Conservation (phyloP, 2,888 invertebrate species). For the Latrodectus elegans region DNA sequence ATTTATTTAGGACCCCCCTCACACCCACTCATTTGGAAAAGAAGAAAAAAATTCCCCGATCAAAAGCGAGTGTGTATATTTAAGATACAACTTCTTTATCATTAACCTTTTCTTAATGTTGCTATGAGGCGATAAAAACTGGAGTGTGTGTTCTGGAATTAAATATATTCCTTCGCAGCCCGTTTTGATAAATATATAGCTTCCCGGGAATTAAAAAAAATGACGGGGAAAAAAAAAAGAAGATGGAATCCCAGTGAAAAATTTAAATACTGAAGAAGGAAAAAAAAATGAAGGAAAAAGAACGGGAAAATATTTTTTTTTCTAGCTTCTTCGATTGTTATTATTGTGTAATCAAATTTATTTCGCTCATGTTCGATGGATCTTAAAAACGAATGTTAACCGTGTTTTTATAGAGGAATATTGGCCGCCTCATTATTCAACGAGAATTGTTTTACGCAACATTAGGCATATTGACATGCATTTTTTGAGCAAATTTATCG, state of each 20-base stretch:
- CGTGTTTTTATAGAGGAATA: constrained; percentile 55
- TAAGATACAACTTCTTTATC: constrained; percentile 63
- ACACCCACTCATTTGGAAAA: background rate
- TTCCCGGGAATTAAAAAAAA: constrained; percentile 36
- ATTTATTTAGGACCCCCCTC: constrained; percentile 47
- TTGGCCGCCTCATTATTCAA: constrained; percentile 65
- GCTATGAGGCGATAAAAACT: constrained; percentile 45
- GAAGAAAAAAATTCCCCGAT: constrained; percentile 15
- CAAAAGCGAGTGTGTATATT: constrained; percentile 33
- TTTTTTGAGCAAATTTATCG: constrained; percentile 47
- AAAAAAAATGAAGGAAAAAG: constrained; percentile 51
- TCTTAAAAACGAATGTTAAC: constrained; percentile 64
- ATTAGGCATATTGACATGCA: constrained; percentile 66
- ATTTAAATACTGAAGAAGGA: constrained; percentile 30
- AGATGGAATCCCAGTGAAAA: constrained; percentile 27
- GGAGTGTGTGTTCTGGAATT: constrained; percentile 61
- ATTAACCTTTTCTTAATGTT: constrained; percentile 67
- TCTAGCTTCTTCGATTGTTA: constrained; percentile 47
- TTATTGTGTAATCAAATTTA: constrained; percentile 69
- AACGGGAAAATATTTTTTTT: constrained; percentile 18
- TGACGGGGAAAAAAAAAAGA: constrained; percentile 21
- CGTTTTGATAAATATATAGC: constrained; percentile 58
- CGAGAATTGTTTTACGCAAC: constrained; percentile 66
- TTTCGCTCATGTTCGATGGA: constrained; percentile 56
- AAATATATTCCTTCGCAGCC: constrained; percentile 58